phyloP scores from a whole-genome alignment of 1,140 invertebrate genomes.

The Sitobion miscanthi region DNA sequence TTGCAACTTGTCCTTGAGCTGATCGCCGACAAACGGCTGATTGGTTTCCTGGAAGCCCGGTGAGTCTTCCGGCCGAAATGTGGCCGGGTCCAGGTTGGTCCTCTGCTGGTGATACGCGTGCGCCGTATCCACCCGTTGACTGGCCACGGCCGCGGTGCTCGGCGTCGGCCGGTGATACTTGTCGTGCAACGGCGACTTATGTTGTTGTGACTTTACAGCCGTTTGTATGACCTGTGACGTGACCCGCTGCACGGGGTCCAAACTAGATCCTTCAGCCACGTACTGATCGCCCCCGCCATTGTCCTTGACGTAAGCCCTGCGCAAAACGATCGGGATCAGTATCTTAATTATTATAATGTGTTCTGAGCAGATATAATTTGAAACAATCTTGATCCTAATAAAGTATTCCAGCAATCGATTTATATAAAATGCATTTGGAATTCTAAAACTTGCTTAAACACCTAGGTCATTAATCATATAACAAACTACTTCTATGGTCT shows the following conservation, averaged over 20 bases:
- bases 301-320: conserved; percentile 22
- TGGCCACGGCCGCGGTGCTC: neutral
- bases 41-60: conserved; percentile 38
- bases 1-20: conserved; percentile 41
- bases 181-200: conserved; percentile 25
- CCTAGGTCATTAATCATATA: neutral
- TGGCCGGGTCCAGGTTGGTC: conserved; percentile 21
- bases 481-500: no score
- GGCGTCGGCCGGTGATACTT: conserved; percentile 42
- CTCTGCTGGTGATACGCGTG: conserved; percentile 47
- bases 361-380: neutral
- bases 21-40: conserved; percentile 42
- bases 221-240: conserved; percentile 31
- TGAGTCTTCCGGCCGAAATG: conserved; percentile 44
- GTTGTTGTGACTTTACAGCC: conserved; percentile 9
- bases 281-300: neutral
- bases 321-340: neutral
- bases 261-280: conserved; percentile 39
- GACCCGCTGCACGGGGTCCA: conserved; percentile 12
- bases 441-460: neutral
- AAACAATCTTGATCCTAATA: neutral
- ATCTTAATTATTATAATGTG: no score
- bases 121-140: conserved; percentile 23
- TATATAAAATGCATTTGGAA: no score
- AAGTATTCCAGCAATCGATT: no score